Base-by-base conservation (phyloP, 2,797 vertebrate species). In the Macrochelys suwanniensis region DNA sequence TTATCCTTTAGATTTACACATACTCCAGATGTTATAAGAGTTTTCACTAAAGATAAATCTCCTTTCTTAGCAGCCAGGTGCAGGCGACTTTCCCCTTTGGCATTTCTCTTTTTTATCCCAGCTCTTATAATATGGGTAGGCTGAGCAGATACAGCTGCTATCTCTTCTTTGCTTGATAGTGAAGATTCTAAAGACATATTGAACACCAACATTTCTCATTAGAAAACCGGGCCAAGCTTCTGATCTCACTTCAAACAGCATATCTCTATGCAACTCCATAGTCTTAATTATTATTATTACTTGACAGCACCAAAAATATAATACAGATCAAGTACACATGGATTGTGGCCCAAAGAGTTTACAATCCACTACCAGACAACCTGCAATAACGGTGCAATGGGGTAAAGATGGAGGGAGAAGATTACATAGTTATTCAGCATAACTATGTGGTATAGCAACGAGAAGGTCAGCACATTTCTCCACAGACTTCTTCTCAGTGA, bases 1-100 rank as follows among this genome's bases (percentile, higher is more conserved):
- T 98, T 88, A 94, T 99, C 99, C 95, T 97, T 95, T 23, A 96
- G 82, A 97, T 99, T 98, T 84, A 99, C 96, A 91, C 96, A 87
- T 90, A 98, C 96, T 94, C 99, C 99, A 94, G 98, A 98, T 68
- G 98, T 95, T 97, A 99, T 97, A 1, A 99, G 97, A 23, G 49
- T 76, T 97, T 97, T 98, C 93, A 99, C 98, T 56, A 88, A 93
- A 71, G 94, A 84, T 84, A 99, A 82, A 86, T 99, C 92, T 97
- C 97, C 96, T 96, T 92, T 99, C 90, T 11, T 98, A 91, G 98
- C 98, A 74, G 98, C 98, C 89, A 88, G 77, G 95, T 99, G 99
- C 74, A 99, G 98, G 17, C 0, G 85, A 83, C 98, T 99, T 97
- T 99, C 98, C 59, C 99, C 99, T 88, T 78, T 96, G 47, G 0